Evolutionary conservation across 2,797 vertebrate species (phyloP), one percentile per base, ranked within the genome.

Genomic region (Brachyrhaphis roseni): DNA sequence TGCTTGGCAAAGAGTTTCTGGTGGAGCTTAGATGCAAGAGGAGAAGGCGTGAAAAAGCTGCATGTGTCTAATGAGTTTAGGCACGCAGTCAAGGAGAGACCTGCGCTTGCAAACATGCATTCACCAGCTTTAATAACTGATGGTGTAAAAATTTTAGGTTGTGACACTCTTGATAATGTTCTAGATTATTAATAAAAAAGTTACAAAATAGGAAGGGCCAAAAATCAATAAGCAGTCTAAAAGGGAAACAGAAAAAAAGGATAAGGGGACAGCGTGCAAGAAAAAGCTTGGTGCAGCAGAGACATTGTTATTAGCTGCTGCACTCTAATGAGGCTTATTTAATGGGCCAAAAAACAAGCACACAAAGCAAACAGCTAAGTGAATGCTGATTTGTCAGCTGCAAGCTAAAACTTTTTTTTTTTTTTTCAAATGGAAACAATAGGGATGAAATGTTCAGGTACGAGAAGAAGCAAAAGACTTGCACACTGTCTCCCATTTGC

Each of bases 131-230:
- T 87, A 93, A 91, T 92, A 94, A 94, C 92, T 92, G 88, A 78
- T 82, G 51, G 26, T 75, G 87, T 1, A 68, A 88, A 91, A 90
- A 84, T 28, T 78, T 5, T 2, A 81, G 93, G 92, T 93, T 92
- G 89, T 89, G 93, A 94, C 94, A 95, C 84, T 79, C 90, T 92
- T 93, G 93, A 95, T 94, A 94, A 95, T 93, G 90, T 92, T 90
- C 91, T 92, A 88, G 92, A 84, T 93, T 94, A 94, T 95, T 94
- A 94, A 94, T 94, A 94, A 92, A 90, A 92, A 86, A 89, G 88
- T 77, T 81, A 76, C 62, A n/a, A 83, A 87, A 88, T 80, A 45
- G 72, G 75, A 82, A 80, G 78, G 80, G 64, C 74, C 75, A 72
- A 79, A 70, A 93, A 95, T 95, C 92, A 93, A 94, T 96, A 93